Evolutionary conservation across 2,888 invertebrate genomes (phyloP).

Genomic region (Nezara viridula): DNA sequence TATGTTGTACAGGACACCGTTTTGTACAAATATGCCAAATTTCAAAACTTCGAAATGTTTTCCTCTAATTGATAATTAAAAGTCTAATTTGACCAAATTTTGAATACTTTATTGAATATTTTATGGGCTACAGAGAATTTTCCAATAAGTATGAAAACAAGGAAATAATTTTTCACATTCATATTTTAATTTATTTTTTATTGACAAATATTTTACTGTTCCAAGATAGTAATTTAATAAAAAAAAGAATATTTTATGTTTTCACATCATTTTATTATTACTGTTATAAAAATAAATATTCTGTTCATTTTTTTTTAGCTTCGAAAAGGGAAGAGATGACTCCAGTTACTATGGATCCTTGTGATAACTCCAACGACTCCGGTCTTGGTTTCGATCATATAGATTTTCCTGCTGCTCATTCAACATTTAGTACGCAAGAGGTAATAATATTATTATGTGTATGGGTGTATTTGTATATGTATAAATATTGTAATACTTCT

Average conservation of each 20-base stretch:
- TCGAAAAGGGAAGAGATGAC: constrained; percentile 67
- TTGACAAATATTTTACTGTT: background rate
- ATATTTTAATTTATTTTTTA: no score
- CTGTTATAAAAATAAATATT: background rate
- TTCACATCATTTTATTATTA: background rate
- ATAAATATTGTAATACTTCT: no score
- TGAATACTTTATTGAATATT: no score
- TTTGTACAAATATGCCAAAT: no score
- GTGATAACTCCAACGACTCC: constrained; percentile 92
- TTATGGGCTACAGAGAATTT: no score
- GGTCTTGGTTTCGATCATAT: constrained; percentile 85
- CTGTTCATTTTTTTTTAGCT: constrained; percentile 34
- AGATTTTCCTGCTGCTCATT: constrained; percentile 62
- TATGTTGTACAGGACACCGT: no score
- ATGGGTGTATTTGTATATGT: background rate
- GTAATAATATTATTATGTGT: constrained; percentile 30
- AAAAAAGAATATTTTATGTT: background rate
- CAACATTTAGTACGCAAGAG: constrained; percentile 61
- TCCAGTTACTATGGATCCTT: constrained; percentile 74
- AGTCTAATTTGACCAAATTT: no score
- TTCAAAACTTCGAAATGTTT: no score
- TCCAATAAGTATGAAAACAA: no score
- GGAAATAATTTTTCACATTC: no score
- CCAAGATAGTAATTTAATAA: background rate
- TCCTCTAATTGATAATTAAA: no score